Evolutionary conservation across 2,888 invertebrate genomes (phyloP).

Genomic region (Phalera bucephala): DNA sequence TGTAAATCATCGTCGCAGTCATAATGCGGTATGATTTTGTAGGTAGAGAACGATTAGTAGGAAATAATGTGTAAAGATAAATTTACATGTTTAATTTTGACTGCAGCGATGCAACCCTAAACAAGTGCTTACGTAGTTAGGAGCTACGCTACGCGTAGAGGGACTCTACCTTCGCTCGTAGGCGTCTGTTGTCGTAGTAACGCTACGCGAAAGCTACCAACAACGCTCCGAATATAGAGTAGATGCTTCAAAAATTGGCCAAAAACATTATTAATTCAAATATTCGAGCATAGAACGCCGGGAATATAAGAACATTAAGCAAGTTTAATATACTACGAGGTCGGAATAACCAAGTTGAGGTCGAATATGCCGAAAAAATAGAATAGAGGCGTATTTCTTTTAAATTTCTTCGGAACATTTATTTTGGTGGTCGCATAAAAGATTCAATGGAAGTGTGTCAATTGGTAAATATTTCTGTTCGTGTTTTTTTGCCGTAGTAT

Average conservation of each 20-base stretch:
- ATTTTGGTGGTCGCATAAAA: background rate
- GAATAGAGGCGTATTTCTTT: background rate
- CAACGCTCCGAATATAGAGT: conserved; percentile 31
- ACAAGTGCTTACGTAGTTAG: too few species aligned
- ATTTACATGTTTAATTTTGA: background rate
- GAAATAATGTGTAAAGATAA: background rate
- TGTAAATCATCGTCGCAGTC: conserved; percentile 11
- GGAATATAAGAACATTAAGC: conserved; percentile 24
- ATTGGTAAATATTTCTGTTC: conserved; percentile 3
- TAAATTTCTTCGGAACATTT: background rate
- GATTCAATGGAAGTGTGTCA: conserved; percentile 2
- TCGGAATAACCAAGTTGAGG: conserved; percentile 19
- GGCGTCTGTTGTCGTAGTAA: conserved; percentile 27
- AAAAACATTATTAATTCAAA: conserved; percentile 15
- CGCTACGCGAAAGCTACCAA: conserved; percentile 23
- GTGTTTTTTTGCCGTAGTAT: background rate
- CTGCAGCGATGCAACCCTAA: conserved; percentile 3
- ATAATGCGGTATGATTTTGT: conserved; percentile 6
- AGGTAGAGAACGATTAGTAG: background rate
- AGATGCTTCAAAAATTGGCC: conserved; percentile 3
- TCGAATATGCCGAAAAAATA: conserved; percentile 8
- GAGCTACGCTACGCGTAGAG: conserved; percentile 34
- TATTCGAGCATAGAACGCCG: conserved; percentile 8
- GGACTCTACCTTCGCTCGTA: conserved; percentile 39
- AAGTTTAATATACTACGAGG: conserved; percentile 30